phyloP scores from a whole-genome alignment of 1,140 invertebrate species.

The Pseudomyrmex pallidus region DNA sequence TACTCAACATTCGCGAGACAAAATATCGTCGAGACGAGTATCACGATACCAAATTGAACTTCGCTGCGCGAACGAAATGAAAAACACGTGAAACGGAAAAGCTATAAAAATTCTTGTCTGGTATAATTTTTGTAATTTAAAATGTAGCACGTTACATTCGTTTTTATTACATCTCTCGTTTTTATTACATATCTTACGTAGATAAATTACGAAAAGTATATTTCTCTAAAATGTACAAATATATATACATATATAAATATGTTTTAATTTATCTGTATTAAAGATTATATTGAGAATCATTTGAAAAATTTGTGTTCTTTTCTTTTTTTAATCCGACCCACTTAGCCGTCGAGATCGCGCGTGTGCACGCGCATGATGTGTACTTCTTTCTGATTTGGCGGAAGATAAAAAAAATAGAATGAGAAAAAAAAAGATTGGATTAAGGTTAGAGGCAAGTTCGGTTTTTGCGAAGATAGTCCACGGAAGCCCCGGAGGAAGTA shows the following conservation, averaged over 20 bases:
- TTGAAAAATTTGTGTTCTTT: no score
- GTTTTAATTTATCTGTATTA: no score
- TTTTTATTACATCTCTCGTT: no score
- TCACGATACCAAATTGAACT: slow-evolving; percentile 21
- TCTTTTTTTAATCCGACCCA: no score
- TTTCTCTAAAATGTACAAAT: not conserved
- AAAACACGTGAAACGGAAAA: slow-evolving; percentile 25
- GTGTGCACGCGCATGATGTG: not conserved
- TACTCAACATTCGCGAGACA: slow-evolving; percentile 12
- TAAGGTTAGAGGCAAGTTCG: slow-evolving; percentile 1
- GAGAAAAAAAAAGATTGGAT: not conserved
- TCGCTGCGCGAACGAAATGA: not conserved
- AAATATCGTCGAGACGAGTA: slow-evolving; percentile 5
- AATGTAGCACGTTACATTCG: not conserved
- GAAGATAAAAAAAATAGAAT: not conserved
- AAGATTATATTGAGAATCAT: no score
- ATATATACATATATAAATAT: no score
- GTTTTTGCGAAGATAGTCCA: slow-evolving; percentile 15
- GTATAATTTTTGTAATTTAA: not conserved
- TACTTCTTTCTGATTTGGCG: slow-evolving; percentile 19
- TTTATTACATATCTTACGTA: no score
- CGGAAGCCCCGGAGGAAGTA: not conserved
- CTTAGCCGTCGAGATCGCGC: not conserved
- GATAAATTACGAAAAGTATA: not conserved
- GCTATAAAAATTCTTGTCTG: not conserved